Evolutionary conservation across 1,140 invertebrate species (phyloP).

Genomic region (Rhagoletis pomonella): DNA sequence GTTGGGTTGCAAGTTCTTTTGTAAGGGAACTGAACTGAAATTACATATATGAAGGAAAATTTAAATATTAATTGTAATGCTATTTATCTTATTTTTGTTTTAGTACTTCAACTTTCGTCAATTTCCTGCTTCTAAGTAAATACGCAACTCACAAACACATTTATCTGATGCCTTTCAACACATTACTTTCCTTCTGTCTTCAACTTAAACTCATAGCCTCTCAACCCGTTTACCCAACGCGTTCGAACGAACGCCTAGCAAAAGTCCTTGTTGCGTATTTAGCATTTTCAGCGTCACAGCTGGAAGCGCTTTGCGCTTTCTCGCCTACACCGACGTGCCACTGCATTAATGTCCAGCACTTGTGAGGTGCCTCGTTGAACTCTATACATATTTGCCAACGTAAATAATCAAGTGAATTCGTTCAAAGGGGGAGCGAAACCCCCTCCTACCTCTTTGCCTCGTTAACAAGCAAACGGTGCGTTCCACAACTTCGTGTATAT

Average conservation of each 20-base stretch:
- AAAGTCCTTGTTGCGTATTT: background rate
- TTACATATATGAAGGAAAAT: too few species aligned
- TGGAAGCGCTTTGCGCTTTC: background rate
- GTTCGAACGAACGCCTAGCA: background rate
- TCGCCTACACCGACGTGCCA: background rate
- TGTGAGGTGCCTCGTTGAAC: background rate
- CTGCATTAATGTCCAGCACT: constrained; percentile 28
- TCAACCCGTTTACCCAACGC: background rate
- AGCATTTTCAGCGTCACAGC: background rate
- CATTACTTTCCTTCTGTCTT: too few species aligned
- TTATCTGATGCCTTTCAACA: too few species aligned
- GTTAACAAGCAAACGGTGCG: background rate
- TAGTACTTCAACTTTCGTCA: too few species aligned
- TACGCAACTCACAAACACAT: too few species aligned
- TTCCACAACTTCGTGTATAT: constrained; percentile 34
- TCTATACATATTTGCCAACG: background rate
- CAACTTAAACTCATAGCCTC: background rate
- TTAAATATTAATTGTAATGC: too few species aligned
- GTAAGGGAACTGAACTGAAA: too few species aligned
- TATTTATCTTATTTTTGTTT: too few species aligned
- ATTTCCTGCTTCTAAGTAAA: too few species aligned
- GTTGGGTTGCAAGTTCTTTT: too few species aligned
- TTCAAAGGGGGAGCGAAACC: too few species aligned
- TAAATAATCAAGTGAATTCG: constrained; percentile 11
- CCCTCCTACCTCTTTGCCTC: background rate